Base-by-base conservation (phyloP, 2,113 vertebrate species). In the Toxostoma redivivum region DNA sequence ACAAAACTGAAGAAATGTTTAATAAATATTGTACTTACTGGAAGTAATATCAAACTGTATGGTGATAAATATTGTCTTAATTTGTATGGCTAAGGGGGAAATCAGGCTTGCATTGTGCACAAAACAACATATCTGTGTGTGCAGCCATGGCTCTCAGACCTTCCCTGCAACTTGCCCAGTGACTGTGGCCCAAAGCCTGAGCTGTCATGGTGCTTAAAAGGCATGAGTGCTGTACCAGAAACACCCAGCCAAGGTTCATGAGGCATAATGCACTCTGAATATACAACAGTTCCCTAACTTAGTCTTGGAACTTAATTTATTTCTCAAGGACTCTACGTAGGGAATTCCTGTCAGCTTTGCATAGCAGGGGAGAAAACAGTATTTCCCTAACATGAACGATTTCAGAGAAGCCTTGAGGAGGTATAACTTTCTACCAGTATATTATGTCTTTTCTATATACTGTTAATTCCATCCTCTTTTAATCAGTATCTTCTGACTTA, bases 11-110 rank as follows among this genome's bases (percentile, higher is more conserved):
- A 98, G 97, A 99, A 98, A 98, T 98, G 98, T 98, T 98, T 98
- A 99, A 99, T 99, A 99, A 99, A 99, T 99, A 99, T 99, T 99
- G 99, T 99, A 99, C 98, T 98, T 98, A 98, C 95, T 98, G 98
- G 98, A 98, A 98, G 98, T 98, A 98, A 98, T 98, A 99, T 98
- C 98, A 98, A 98, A 98, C 98, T 98, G 98, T 99, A 98, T 97
- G 98, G 98, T 98, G 98, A 98, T 98, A 98, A 98, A 97, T 97
- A 98, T 97, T 98, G 98, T 99, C 98, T 99, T 98, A 96, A 98
- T 99, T 99, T 97, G 98, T 98, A 97, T 95, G 97, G 97, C 97
- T 97, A 93, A 98, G 97, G 97, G 98, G 97, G 96, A 97, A 92
- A 95, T 95, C 91, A 96, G 95, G 96, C 96, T 97, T 97, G 97